phyloP scores from a whole-genome alignment of 2,888 invertebrate genomes.

The Willowsia nigromaculata region DNA sequence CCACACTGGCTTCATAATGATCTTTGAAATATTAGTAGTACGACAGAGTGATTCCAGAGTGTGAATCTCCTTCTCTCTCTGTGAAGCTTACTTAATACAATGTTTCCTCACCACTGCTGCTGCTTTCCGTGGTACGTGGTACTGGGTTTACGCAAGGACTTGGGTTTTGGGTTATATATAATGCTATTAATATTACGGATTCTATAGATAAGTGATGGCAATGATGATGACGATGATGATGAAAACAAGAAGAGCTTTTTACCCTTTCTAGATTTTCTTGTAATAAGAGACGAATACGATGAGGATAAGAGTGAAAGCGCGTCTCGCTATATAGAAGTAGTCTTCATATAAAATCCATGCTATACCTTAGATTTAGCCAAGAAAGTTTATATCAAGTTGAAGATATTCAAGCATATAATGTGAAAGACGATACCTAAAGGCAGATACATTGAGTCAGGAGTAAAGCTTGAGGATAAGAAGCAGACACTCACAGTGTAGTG shows the following conservation, averaged over 20 bases:
- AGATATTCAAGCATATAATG: not conserved
- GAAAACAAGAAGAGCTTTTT: slow-evolving; percentile 27
- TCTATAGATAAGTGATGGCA: slow-evolving; percentile 16
- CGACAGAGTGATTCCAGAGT: slow-evolving; percentile 19
- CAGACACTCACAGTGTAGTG: slow-evolving; percentile 33
- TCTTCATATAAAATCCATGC: too few relatives aligned
- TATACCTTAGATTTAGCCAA: not conserved
- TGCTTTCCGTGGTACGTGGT: too few relatives aligned
- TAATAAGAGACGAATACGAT: not conserved
- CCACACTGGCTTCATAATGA: slow-evolving; percentile 53
- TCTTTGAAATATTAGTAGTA: slow-evolving; percentile 58
- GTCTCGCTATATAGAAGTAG: not conserved
- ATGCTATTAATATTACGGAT: not conserved
- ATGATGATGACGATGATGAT: not conserved
- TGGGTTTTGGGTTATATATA: not conserved
- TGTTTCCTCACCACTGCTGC: slow-evolving; percentile 5
- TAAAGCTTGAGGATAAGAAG: not conserved
- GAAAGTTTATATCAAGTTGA: not conserved
- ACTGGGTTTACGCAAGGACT: not conserved
- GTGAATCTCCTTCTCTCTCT: slow-evolving; percentile 2
- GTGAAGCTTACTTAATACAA: slow-evolving; percentile 3
- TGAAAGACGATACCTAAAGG: not conserved
- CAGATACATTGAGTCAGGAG: not conserved
- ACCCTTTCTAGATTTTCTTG: not conserved
- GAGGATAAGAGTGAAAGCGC: not conserved